Base-by-base conservation (phyloP, 2,888 invertebrate species). In the Carabus problematicus region DNA sequence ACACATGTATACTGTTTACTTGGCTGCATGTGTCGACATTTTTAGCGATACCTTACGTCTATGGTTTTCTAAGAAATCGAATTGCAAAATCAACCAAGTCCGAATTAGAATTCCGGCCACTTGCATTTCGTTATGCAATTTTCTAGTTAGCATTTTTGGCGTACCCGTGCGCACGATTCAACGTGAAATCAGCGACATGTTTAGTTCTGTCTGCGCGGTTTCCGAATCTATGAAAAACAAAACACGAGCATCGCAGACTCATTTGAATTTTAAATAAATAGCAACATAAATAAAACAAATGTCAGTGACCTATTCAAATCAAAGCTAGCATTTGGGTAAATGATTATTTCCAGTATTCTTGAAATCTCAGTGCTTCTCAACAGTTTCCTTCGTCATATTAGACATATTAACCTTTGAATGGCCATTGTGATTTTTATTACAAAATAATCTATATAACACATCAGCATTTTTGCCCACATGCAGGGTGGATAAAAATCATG, bases 261-360 rank as follows among this genome's bases (percentile, higher is more conserved):
- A 66, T 66, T 66, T 66, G 66, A 66, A 66, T 66, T 66, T 59
- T 59, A 59, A 66, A 66, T 66, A 66, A 47, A 49, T 66, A 16
- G 58, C 56, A 56, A 12, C 66, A 49, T 66, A 59, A 66, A 66
- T 59, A 49, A 66, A 58, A 40, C 14, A 12, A 66, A 58, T 40
- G 66, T 59, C 66, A 66, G 66, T 66, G 66, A 66, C 66, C 66
- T 66, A 59, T 59, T 66, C 66, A 66, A 66, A 66, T 66, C 29
- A 7, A n/a, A n/a, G 29, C 8, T 66, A 19, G 41, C 18, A 66
- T 59, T 59, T 49, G 41, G 49, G 49, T 49, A 59, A 43, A 59
- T 58, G 49, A 45, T 45, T 12, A 45, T 45, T 45, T 3, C 45
- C 7, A 12, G 45, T 12, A 45, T 45, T 29, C 29, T 29, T 29